These are phyloP conservation scores for Drosophila eohydei DNA, from an alignment of 2,888 invertebrate species.

Conservation along the genomic window DNA sequence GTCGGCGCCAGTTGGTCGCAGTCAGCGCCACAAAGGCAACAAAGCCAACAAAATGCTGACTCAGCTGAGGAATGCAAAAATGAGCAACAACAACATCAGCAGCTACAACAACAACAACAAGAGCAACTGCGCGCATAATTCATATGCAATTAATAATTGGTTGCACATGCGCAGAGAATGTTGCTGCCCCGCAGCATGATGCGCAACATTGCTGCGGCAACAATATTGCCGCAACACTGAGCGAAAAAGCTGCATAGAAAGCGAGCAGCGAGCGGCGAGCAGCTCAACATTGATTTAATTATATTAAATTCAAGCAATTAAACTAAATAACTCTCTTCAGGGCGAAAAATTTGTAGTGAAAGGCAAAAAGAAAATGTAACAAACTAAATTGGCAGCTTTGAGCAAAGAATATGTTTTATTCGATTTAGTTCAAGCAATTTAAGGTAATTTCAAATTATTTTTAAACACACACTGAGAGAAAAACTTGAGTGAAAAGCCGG, in stretches of 20 bases:
- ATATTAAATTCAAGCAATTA: slow-evolving; percentile 5
- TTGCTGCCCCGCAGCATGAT: slow-evolving; percentile 52
- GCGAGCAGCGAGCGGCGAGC: background rate
- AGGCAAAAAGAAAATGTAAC: background rate
- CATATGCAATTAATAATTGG: slow-evolving; percentile 82
- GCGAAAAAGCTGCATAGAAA: slow-evolving; percentile 12
- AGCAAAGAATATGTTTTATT: background rate
- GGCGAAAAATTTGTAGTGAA: background rate
- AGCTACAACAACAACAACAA: slow-evolving; percentile 30
- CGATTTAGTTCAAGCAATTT: background rate
- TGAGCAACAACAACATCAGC: slow-evolving; percentile 43
- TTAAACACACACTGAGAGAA: too few species aligned
- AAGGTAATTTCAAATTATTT: background rate
- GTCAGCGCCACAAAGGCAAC: slow-evolving; percentile 59
- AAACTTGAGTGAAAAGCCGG: too few species aligned
- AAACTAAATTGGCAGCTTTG: too few species aligned
- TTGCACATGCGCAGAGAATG: slow-evolving; percentile 75
- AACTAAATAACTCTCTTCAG: background rate
- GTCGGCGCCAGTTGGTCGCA: slow-evolving; percentile 56
- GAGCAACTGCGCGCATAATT: slow-evolving; percentile 65
- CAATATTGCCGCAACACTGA: slow-evolving; percentile 48
- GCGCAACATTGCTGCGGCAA: slow-evolving; percentile 49
- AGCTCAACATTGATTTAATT: background rate
- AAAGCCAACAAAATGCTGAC: slow-evolving; percentile 66
- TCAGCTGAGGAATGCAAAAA: slow-evolving; percentile 61